Evolutionary conservation across 2,797 vertebrate genomes (phyloP).

Genomic region (Cynopterus sphinx): DNA sequence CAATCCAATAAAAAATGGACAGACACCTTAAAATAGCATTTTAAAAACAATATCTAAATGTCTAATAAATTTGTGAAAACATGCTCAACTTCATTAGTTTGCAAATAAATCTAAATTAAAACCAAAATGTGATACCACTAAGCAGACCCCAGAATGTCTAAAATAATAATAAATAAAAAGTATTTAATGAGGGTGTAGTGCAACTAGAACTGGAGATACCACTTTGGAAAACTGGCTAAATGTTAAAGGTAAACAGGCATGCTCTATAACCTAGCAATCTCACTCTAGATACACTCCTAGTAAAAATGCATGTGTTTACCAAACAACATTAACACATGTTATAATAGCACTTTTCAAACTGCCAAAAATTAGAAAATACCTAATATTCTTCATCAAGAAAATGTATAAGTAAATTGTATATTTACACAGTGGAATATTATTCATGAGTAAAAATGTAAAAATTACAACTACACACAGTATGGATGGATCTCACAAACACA

Average conservation of each 20-base stretch:
- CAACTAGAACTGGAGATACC: not conserved
- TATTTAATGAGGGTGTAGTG: not conserved
- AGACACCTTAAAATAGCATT: not conserved
- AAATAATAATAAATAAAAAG: not conserved
- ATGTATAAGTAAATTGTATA: not conserved
- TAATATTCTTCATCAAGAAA: not conserved
- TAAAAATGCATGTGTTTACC: not conserved
- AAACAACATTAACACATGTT: not conserved
- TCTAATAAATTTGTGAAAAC: not conserved
- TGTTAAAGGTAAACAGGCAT: not conserved
- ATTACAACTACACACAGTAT: not conserved
- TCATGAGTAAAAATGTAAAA: not conserved
- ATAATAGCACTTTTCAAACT: not conserved
- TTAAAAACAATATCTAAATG: not conserved
- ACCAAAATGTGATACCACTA: not conserved
- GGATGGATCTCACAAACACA: not conserved
- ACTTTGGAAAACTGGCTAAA: not conserved
- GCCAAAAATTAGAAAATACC: not conserved
- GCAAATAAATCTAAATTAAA: not conserved
- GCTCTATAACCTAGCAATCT: not conserved
- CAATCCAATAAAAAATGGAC: not conserved
- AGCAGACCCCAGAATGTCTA: not conserved
- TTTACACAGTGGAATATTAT: not conserved
- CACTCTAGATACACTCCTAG: not conserved
- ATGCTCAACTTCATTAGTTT: not conserved